Evolutionary conservation across 2,113 vertebrate genomes (phyloP).

Genomic region (Oryzias javanicus): DNA sequence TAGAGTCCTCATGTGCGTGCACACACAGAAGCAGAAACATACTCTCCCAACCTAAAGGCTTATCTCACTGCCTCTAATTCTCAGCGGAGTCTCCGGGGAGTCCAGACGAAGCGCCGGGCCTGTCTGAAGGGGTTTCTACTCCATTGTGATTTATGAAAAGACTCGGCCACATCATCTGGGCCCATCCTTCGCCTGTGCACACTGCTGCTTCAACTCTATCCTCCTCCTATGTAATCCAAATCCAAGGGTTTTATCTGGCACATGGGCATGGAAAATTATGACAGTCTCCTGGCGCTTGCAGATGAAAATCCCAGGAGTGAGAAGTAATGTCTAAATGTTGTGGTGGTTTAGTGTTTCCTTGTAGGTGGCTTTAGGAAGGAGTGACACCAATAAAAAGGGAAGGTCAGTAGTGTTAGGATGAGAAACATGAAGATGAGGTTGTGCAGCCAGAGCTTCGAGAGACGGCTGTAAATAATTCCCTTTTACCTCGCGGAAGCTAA

Average conservation of each 20-base stretch:
- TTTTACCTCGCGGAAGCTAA: constrained; percentile 50
- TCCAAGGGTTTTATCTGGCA: constrained; percentile 56
- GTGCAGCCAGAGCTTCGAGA: constrained; percentile 4
- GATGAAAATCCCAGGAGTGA: constrained; percentile 37
- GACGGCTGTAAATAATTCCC: constrained; percentile 50
- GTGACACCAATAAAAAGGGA: constrained; percentile 35
- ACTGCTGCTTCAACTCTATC: constrained; percentile 21
- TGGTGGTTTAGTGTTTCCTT: constrained; percentile 27
- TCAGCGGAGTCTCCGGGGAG: constrained; percentile 51
- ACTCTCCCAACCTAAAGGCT: constrained; percentile 32
- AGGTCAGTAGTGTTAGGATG: constrained; percentile 46
- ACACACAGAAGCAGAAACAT: constrained; percentile 10
- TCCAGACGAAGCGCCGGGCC: constrained; percentile 45
- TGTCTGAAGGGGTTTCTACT: constrained; percentile 59
- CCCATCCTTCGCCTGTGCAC: constrained; percentile 33
- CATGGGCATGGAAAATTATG: constrained; percentile 39
- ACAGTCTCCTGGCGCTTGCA: constrained; percentile 34
- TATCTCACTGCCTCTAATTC: constrained; percentile 63
- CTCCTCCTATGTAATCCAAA: constrained; percentile 50
- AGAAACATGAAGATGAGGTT: constrained; percentile 11
- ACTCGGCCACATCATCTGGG: constrained; percentile 47
- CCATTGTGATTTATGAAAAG: constrained; percentile 69
- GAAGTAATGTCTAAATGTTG: constrained; percentile 32
- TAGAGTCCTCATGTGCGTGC: constrained; percentile 9
- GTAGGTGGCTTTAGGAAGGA: not conserved